Base-by-base conservation (phyloP, 92 coral and sea anemone genomes). In the Zoanthus solanderi region DNA sequence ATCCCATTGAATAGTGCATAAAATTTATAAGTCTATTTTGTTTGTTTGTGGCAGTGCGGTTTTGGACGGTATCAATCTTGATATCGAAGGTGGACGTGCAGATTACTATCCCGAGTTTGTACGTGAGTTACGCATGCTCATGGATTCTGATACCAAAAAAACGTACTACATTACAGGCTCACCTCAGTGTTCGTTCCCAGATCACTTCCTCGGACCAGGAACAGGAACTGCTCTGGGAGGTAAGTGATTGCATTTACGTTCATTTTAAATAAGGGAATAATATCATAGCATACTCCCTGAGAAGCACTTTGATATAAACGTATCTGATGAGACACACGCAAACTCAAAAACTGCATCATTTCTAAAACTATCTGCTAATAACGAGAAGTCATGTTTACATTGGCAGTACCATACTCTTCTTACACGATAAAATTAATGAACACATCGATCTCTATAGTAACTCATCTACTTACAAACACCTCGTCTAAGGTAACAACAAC, bases 181-280 rank as follows among this genome's bases (percentile, higher is more conserved):
- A 6, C 98, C 98, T 5, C 96, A 95, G 60, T 95, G 98, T 28
- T 92, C 94, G 46, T 95, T 69, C 60, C 98, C 98, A 10, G 98
- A 95, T 34, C 92, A 93, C 57, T 78, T 79, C 90, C 52, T 95
- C 72, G 98, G 98, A 17, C 98, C 98, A 7, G 91, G 89, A 37
- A 81, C 91, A 1, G 93, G 94, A 46, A 57, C 98, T 28, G 98
- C 96, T 91, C 83, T 44, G 52, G 44, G 63, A 18, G 79, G 74
- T 78, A 9, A 53, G 42, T 50, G 12, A 37, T 37, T 37, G 15
- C 6, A 6, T 30, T 17, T 7, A 13, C 1, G 4, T 37, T 37
- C 42, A 37, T 37, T 4, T 37, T 37, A 37, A 37, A 0, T 37
- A 37, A 0, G 42, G 42, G 4, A 37, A 37, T 37, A 2, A 37